Base-by-base conservation (phyloP, 2,888 invertebrate species). In the Temnothorax unifasciatus region DNA sequence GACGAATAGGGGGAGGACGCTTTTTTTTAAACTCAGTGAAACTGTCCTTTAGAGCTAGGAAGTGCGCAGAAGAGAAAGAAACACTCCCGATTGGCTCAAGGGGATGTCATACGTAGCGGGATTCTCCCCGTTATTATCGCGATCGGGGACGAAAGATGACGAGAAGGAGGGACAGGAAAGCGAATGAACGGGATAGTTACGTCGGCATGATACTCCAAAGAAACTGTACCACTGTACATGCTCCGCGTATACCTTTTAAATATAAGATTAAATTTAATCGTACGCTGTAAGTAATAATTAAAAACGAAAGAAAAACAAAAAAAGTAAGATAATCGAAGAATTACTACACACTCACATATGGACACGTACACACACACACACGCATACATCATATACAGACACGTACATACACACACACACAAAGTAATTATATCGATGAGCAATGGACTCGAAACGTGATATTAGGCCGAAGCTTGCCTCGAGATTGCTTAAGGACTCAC, bases 391-490 rank as follows among this genome's bases (percentile, higher is more conserved):
- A 74, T 69, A 38, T 34, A 64, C 64, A 75, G 15, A 29, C n/a
- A 52, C 25, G 25, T 15, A 18, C 25, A 84, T 76, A 89, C 9
- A 82, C 50, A 84, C 54, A 69, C 15, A 73, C 86, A 85, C 18
- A 86, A 90, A 91, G 88, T 92, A 93, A 92, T 91, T 92, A 93
- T 90, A 92, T 88, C 88, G 91, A 94, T 92, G 94, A 94, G 94
- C 94, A 94, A 94, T 94, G 94, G 93, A 95, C 94, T 94, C 94
- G 93, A 94, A 94, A 94, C 94, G 94, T 95, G 95, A 95, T 95
- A 95, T 95, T 95, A 95, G 95, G 94, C 94, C 94, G 94, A 94
- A 94, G 95, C 94, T 95, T 94, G 95, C 95, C 95, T 95, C 94
- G 93, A 94, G 94, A 94, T 95, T 94, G 95, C 94, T 95, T 94